Conservation (phyloP, 2,888 invertebrate genomes). For the Corbicula japonica region DNA sequence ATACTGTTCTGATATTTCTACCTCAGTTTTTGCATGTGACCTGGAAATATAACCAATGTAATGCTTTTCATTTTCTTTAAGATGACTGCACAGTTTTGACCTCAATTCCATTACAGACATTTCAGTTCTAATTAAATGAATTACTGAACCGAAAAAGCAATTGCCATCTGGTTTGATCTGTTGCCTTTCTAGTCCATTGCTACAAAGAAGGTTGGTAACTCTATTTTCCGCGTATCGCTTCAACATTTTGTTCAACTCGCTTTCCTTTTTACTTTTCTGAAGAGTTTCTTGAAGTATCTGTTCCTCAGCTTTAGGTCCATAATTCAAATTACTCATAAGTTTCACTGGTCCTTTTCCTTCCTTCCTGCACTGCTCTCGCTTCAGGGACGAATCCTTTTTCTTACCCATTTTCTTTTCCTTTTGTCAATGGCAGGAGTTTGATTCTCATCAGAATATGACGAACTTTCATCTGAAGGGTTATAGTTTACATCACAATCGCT, state of each 20-base stretch:
- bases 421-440: too few species aligned
- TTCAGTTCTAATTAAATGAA: neutral
- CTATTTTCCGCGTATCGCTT: constrained; percentile 4
- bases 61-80: constrained; percentile 4
- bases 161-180: neutral
- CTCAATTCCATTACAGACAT: constrained; percentile 5
- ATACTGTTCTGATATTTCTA: neutral
- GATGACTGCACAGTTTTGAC: constrained; percentile 6
- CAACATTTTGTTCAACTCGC: neutral
- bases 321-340: too few species aligned
- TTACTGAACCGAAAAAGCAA: constrained; percentile 5
- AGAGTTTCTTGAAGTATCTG: neutral
- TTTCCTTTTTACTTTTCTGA: constrained; percentile 13
- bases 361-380: neutral
- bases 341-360: neutral
- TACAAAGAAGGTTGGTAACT: constrained; percentile 3
- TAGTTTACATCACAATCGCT: too few species aligned
- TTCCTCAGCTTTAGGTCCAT: too few species aligned
- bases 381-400: neutral
- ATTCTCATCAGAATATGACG: too few species aligned
- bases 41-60: neutral
- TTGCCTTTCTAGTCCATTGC: neutral
- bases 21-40: neutral
- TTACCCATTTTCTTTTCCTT: neutral
- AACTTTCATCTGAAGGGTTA: too few species aligned